Evolutionary conservation across 1,140 invertebrate species (phyloP), one percentile per base, ranked within the genome.

Genomic region (Ostrea edulis): DNA sequence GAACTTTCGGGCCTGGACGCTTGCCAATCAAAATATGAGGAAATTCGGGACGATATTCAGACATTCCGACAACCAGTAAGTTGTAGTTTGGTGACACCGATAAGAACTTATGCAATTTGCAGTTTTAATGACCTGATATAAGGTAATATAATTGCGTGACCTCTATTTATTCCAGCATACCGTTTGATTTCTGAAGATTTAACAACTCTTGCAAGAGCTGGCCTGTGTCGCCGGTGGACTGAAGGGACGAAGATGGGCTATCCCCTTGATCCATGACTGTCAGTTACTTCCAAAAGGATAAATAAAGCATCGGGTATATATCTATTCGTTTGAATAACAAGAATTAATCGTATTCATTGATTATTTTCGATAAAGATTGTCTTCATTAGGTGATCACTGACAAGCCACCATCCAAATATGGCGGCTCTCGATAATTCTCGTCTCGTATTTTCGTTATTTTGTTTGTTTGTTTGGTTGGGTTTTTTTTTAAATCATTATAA

Each of bases 171-270:
- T 7, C n/a, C n/a, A 44, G 22, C 65, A 35, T 86, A 90, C 90
- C 90, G 77, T 68, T 87, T 25, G 90, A 89, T 89, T 90, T 90
- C 51, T 90, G 90, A 5, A 90, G 87, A 86, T 90, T 88, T 29
- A 90, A 84, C 54, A 90, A 52, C 53, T 90, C 90, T 83, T 90
- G 88, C 90, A 90, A 89, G 90, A 90, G 90, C 84, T 88, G 90
- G 88, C 90, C 88, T 90, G 90, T 90, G 86, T 90, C 90, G 22
- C 90, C 88, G 22, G 90, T 89, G n/a, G 90, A 89, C 58, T 89
- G 88, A 77, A 90, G 84, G 0, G 90, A 87, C 14, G 90, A 90
- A 29, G 86, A 84, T 17, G 90, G 88, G 11, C 87, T 89, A 77
- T 89, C 84, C 22, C 68, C 54, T 8, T 89, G 86, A 86, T 89